These are phyloP conservation scores for Cheirogaleus major DNA, from an alignment of 2,797 vertebrate genomes.

Conservation along the genomic window DNA sequence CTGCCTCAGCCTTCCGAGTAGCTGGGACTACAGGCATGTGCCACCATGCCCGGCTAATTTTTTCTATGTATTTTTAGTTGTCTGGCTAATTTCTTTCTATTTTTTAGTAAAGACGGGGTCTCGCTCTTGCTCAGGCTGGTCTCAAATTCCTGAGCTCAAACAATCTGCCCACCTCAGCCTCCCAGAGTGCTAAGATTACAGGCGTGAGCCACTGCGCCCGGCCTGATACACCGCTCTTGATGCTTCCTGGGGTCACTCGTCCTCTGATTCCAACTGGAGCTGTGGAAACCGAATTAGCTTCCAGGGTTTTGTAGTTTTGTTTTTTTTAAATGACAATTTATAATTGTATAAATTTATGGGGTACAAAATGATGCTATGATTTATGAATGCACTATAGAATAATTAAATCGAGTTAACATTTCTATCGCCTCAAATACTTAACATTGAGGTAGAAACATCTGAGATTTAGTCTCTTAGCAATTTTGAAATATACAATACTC, in stretches of 20 bases:
- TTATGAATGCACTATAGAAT: not conserved
- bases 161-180: too few species aligned
- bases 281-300: constrained; percentile 54
- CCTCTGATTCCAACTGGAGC: not conserved
- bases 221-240: not conserved
- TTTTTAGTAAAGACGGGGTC: too few species aligned
- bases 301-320: not conserved
- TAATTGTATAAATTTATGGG: not conserved
- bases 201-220: too few species aligned
- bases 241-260: not conserved
- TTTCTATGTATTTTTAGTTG: too few species aligned
- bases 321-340: not conserved
- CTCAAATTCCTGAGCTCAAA: too few species aligned
- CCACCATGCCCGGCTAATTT: too few species aligned
- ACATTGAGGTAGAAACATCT: not conserved
- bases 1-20: too few species aligned
- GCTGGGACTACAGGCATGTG: too few species aligned
- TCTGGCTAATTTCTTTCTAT: too few species aligned
- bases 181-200: too few species aligned
- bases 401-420: not conserved
- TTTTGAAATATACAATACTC: not conserved
- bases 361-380: not conserved
- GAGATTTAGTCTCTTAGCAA: not conserved
- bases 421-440: not conserved
- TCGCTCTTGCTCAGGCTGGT: too few species aligned